These are phyloP conservation scores for Carabus problematicus DNA, from an alignment of 2,888 invertebrate species.

Conservation along the genomic window DNA sequence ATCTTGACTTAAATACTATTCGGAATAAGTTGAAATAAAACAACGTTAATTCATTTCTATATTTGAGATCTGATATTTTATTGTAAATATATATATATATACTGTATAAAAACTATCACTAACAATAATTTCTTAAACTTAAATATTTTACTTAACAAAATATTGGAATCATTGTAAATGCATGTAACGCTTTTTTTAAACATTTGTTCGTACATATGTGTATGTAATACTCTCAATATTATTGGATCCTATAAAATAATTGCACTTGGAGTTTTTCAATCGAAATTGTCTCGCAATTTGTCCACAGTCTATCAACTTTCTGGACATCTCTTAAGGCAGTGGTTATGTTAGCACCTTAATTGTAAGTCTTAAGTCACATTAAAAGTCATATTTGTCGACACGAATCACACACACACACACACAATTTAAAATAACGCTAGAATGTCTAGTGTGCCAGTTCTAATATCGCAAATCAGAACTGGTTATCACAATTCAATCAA, in stretches of 20 bases:
- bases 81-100: constrained; percentile 29
- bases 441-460: too few species aligned
- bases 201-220: constrained; percentile 5
- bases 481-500: too few species aligned
- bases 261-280: constrained; percentile 31
- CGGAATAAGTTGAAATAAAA: too few species aligned
- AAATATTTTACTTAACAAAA: background rate
- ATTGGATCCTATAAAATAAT: constrained; percentile 29
- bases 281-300: constrained; percentile 4
- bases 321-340: constrained; percentile 30
- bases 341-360: constrained; percentile 22
- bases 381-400: too few species aligned
- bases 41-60: background rate
- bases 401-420: too few species aligned
- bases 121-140: constrained; percentile 12
- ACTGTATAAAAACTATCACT: constrained; percentile 15
- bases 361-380: constrained; percentile 7
- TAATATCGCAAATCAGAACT: too few species aligned
- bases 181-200: constrained; percentile 8
- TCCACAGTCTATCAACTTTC: too few species aligned
- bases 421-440: too few species aligned
- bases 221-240: background rate
- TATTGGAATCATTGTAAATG: too few species aligned
- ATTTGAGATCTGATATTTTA: constrained; percentile 15
- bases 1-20: too few species aligned